Base-by-base conservation (phyloP, 1,140 invertebrate genomes). In the Drosophila auraria region DNA sequence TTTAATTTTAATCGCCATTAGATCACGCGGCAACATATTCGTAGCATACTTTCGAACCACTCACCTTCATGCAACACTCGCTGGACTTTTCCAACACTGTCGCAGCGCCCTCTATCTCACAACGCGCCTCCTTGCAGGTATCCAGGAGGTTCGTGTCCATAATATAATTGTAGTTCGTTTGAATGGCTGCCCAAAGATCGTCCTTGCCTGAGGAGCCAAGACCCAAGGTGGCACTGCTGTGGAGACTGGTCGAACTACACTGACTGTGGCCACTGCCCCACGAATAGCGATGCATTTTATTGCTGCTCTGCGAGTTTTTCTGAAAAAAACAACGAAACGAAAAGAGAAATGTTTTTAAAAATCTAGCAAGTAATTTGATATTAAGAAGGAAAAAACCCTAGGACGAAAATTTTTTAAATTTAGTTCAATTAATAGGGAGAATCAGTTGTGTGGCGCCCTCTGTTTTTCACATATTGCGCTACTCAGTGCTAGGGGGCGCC, bases 71-170 rank as follows among this genome's bases (percentile, higher is more conserved):
- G 45, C 70, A 77, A 59, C 54, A 64, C 12, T 83, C 80, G 45
- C 63, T 78, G 27, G 82, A 61, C 27, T 71, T 80, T 25, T 80
- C 73, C 47, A 77, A 30, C 9, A 66, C 71, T 38, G 66, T 77
- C 42, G 77, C 58, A 33, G 79, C 78, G 57, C 86, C 86, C 81
- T 93, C 92, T 50, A 93, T 82, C 58, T 93, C 92, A 70, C 81
- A 87, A 20, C 91, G 71, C 4, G 92, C 91, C 79, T 93, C 96
- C 93, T 95, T 96, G 94, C 97, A 98, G 77, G 96, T 96, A 90
- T 98, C 97, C 70, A 98, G 97, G 65, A 98, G 96, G 91, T 98
- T 96, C 92, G 97, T 98, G 93, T 98, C 97, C 97, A 98, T 98
- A 87, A 98, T 97, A 93, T 97, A 98, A 92, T 98, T 96, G 93